Evolutionary conservation across 2,113 vertebrate genomes (phyloP), one percentile per base, ranked within the genome.

Genomic region (Dendropsophus ebraccatus): DNA sequence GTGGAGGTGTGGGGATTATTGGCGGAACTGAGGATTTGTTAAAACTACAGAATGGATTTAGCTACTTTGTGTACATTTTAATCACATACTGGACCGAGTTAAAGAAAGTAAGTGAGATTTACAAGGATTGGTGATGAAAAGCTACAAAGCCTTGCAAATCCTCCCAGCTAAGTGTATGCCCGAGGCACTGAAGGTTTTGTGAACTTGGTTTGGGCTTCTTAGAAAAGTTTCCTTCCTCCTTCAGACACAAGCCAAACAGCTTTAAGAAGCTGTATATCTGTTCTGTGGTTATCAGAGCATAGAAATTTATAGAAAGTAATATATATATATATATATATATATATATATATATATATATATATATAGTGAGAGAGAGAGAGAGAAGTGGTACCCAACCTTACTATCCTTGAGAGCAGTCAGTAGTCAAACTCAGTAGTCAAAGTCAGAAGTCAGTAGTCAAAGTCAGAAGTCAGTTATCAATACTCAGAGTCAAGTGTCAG

Each of bases 81-180:
- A 50, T 41, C 50, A 49, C 47, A 50, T 52, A 25, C 41, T 81
- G 52, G 30, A 82, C 14, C 32, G 23, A 41, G 45, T 8, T 69
- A 45, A 37, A 2, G 30, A 30, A 50, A 28, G 12, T 11, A n/a
- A 16, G 12, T 32, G 28, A 52, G 62, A 69, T 69, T 82, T 69
- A 49, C 62, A 32, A 50, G 80, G 80, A 82, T 70, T 32, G 28
- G 25, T 52, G 78, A 81, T 60, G 32, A 41, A 81, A 37, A 17
- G 41, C 25, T 81, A 25, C 54, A 62, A 81, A 81, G 35, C 77
- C 23, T 35, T 60, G 60, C 14, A 81, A 65, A 81, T 81, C 80
- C 62, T 50, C 13, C 21, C 50, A 32, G 32, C 19, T 82, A 41
- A 70, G 62, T n/a, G 14, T 52, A 69, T 21, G 35, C 60, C 62